A percentile compares a stretch with the other conserved stretches of the same genome.
phyloP scores from a whole-genome alignment of 1,140 invertebrate genomes.

The Sitophilus oryzae region DNA sequence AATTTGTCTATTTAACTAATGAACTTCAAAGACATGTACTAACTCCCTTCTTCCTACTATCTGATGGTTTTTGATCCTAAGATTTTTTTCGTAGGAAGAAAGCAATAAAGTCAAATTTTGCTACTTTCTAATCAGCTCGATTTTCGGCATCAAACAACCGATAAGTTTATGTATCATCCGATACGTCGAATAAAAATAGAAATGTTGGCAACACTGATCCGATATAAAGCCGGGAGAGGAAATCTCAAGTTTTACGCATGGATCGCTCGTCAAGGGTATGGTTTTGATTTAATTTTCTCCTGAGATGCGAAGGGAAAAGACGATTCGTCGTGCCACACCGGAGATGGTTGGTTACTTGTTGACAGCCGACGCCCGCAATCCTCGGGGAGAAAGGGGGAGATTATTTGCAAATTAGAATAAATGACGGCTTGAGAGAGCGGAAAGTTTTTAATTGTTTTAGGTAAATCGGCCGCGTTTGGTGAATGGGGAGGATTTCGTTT shows the following conservation, averaged over 20 bases:
- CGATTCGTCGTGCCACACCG: background rate
- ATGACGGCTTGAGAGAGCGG: background rate
- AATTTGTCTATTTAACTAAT: too few relatives aligned
- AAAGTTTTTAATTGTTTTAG: constrained; percentile 7
- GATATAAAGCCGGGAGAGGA: constrained; percentile 1
- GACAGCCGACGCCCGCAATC: background rate
- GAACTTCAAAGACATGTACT: too few relatives aligned
- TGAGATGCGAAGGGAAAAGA: constrained; percentile 1
- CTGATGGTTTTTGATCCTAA: too few relatives aligned
- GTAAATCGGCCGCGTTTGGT: constrained; percentile 4
- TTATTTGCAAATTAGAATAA: background rate
- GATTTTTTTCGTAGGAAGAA: too few relatives aligned
- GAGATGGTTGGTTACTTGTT: background rate
- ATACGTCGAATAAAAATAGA: too few relatives aligned
- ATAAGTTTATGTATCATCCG: too few relatives aligned
- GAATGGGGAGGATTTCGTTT: too few relatives aligned
- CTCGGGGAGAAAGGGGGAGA: background rate
- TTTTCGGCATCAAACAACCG: too few relatives aligned
- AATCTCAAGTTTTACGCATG: constrained; percentile 16
- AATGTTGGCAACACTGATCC: too few relatives aligned
- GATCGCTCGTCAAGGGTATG: constrained; percentile 10
- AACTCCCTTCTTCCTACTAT: too few relatives aligned
- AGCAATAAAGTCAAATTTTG: too few relatives aligned
- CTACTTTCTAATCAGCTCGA: too few relatives aligned
- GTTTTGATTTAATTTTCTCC: constrained; percentile 18